These are phyloP conservation scores for Phasia obesa DNA, from an alignment of 2,888 invertebrate species.

Conservation along the genomic window DNA sequence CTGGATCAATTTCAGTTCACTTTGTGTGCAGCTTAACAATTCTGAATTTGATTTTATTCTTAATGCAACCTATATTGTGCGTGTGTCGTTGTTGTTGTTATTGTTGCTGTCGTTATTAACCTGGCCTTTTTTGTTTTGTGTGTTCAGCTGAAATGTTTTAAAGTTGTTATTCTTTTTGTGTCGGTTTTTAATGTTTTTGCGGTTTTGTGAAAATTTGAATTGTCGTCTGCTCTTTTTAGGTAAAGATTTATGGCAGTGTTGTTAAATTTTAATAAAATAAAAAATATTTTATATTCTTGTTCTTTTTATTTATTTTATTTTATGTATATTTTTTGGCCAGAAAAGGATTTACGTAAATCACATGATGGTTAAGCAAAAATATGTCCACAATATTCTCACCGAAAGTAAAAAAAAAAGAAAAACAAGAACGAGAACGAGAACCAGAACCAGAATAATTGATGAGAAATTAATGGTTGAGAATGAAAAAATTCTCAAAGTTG, in stretches of 20 bases:
- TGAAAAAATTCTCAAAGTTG: neutral
- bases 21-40: slow-evolving; percentile 59
- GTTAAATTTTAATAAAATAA: slow-evolving; percentile 81
- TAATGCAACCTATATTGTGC: slow-evolving; percentile 48
- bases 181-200: slow-evolving; percentile 72
- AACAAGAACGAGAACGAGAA: slow-evolving; percentile 20
- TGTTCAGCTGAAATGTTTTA: slow-evolving; percentile 56
- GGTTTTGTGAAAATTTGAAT: slow-evolving; percentile 78
- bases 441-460: slow-evolving; percentile 29
- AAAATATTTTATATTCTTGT: slow-evolving; percentile 73
- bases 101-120: slow-evolving; percentile 66
- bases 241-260: slow-evolving; percentile 81
- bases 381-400: slow-evolving; percentile 65
- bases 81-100: too few species aligned
- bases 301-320: slow-evolving; percentile 55
- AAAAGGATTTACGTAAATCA: slow-evolving; percentile 71
- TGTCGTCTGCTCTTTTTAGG: slow-evolving; percentile 78
- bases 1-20: slow-evolving; percentile 80
- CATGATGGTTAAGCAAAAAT: slow-evolving; percentile 70
- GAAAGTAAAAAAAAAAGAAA: slow-evolving; percentile 30
- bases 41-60: slow-evolving; percentile 38
- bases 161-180: slow-evolving; percentile 51
- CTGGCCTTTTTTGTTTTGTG: slow-evolving; percentile 63
- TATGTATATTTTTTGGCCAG: slow-evolving; percentile 57
- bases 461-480: slow-evolving; percentile 53